These are phyloP conservation scores for Brachionus rubens DNA, from an alignment of 1,140 invertebrate species.

Conservation along the genomic window DNA sequence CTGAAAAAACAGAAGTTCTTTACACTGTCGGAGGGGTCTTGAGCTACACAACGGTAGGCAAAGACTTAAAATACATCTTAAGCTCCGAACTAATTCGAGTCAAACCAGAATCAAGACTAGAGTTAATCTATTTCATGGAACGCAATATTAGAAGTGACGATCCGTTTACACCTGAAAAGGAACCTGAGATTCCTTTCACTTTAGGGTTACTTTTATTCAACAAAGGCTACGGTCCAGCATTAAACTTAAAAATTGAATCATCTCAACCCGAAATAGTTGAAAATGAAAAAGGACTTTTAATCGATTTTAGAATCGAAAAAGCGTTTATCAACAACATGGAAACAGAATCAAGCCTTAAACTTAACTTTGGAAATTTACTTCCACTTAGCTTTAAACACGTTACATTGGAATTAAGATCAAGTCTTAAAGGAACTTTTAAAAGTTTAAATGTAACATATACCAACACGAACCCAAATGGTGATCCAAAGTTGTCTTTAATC, in stretches of 20 bases:
- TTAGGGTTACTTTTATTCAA: conserved; percentile 50
- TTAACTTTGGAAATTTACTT: conserved; percentile 50
- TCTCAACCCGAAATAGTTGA: conserved; percentile 52
- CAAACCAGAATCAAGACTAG: conserved; percentile 49
- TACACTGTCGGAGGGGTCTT: conserved; percentile 48
- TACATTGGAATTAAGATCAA: conserved; percentile 49
- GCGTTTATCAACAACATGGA: conserved; percentile 48
- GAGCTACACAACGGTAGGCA: conserved; percentile 40
- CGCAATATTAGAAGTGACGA: conserved; percentile 50
- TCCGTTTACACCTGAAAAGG: conserved; percentile 48
- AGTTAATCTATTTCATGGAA: conserved; percentile 49
- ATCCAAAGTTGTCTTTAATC: conserved; percentile 50
- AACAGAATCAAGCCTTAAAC: conserved; percentile 48
- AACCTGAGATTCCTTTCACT: conserved; percentile 49
- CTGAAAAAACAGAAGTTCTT: conserved; percentile 46
- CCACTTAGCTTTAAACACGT: conserved; percentile 49
- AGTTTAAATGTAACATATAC: conserved; percentile 51
- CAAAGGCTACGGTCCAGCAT: conserved; percentile 49
- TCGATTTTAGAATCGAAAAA: conserved; percentile 50
- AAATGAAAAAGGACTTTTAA: conserved; percentile 51
- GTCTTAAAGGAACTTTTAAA: conserved; percentile 49
- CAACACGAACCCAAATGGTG: conserved; percentile 50
- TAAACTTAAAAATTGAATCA: conserved; percentile 50
- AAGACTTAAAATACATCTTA: conserved; percentile 48
- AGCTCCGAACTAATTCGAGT: conserved; percentile 49